phyloP scores from a whole-genome alignment of 2,113 vertebrate species.

The Menidia beryllina region DNA sequence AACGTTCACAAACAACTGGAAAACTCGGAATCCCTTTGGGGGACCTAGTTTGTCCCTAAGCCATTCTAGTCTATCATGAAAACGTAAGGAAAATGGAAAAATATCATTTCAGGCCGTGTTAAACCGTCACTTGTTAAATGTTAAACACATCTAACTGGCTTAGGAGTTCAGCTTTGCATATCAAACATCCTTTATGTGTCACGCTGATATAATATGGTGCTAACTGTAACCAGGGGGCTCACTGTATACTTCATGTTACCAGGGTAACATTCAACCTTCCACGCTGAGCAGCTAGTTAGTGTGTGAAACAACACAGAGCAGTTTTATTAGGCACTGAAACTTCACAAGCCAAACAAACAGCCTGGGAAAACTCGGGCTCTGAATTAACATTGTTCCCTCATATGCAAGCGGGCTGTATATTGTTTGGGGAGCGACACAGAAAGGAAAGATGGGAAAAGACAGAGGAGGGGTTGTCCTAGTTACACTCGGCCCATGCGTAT shows the following conservation, averaged over 20 bases:
- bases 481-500: slow-evolving; percentile 35
- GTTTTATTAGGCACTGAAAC: slow-evolving; percentile 65
- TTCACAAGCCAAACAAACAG: slow-evolving; percentile 54
- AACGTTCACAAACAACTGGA: slow-evolving; percentile 17
- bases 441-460: not conserved
- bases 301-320: slow-evolving; percentile 23
- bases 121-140: not conserved
- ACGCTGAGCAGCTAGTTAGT: slow-evolving; percentile 46
- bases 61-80: too few species aligned
- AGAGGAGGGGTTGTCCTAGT: slow-evolving; percentile 41
- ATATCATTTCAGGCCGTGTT: not conserved
- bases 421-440: not conserved
- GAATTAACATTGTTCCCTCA: slow-evolving; percentile 50
- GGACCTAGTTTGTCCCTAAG: not conserved
- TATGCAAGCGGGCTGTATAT: slow-evolving; percentile 39
- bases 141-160: not conserved
- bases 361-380: slow-evolving; percentile 66
- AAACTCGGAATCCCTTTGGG: slow-evolving; percentile 30
- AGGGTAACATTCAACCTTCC: slow-evolving; percentile 61
- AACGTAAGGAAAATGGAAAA: not conserved
- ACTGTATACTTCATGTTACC: slow-evolving; percentile 49
- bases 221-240: slow-evolving; percentile 24
- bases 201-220: slow-evolving; percentile 17
- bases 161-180: not conserved
- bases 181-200: not conserved